A percentile compares a stretch with the other conserved stretches of the same genome.
These are phyloP conservation scores for Thaumatotibia leucotreta DNA, from an alignment of 1,140 invertebrate genomes.

Conservation along the genomic window DNA sequence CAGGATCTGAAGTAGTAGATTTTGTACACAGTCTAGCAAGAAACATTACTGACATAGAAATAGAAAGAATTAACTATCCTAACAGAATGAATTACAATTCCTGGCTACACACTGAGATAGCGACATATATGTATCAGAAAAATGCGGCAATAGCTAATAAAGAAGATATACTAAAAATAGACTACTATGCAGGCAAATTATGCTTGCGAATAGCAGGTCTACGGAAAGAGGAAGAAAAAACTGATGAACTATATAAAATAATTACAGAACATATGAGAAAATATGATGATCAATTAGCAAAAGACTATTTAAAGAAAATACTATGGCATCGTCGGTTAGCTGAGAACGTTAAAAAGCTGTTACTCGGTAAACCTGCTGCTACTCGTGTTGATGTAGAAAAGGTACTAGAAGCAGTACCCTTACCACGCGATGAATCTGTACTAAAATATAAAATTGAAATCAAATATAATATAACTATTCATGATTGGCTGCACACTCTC, in stretches of 20 bases:
- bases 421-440: slow-evolving; percentile 26
- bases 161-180: slow-evolving; percentile 31
- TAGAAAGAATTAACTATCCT: slow-evolving; percentile 19
- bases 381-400: background rate
- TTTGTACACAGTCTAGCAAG: slow-evolving; percentile 35
- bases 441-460: slow-evolving; percentile 28
- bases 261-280: background rate
- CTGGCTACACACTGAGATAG: slow-evolving; percentile 21
- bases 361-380: background rate
- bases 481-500: slow-evolving; percentile 40
- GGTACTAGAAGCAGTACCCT: slow-evolving; percentile 15
- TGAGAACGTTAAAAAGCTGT: background rate
- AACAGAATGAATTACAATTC: slow-evolving; percentile 27
- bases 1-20: slow-evolving; percentile 23
- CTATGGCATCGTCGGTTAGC: background rate
- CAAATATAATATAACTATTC: slow-evolving; percentile 36
- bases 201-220: background rate
- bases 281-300: background rate
- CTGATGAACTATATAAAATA: background rate
- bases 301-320: background rate
- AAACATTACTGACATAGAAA: slow-evolving; percentile 33
- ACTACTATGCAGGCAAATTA: background rate
- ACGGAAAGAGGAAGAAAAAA: background rate
- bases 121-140: slow-evolving; percentile 23
- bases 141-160: slow-evolving; percentile 29